phyloP scores from a whole-genome alignment of 2,797 vertebrate genomes.

The Crenuchus spilurus region DNA sequence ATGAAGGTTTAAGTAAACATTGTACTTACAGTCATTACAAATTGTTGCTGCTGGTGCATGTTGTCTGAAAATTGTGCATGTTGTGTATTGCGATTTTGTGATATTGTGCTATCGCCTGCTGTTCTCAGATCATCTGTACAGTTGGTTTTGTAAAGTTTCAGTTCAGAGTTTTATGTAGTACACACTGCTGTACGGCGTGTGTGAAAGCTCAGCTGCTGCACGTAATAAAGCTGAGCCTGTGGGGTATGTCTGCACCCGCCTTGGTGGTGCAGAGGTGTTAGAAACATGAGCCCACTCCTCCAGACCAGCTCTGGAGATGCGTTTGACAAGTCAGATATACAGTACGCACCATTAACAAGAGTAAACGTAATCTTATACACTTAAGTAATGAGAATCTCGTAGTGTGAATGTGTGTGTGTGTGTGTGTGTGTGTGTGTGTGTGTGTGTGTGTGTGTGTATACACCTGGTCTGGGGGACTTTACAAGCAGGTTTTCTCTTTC shows the following conservation, averaged over 20 bases:
- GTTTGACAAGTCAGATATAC: constrained; percentile 34
- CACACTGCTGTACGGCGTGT: not conserved
- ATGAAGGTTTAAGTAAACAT: too few relatives aligned
- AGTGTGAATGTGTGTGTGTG: constrained; percentile 1
- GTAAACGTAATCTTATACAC: constrained; percentile 31
- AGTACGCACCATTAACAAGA: constrained; percentile 13
- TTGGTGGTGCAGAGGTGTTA: constrained; percentile 15
- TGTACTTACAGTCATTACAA: too few relatives aligned
- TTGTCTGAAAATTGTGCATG: too few relatives aligned
- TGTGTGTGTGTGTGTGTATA: constrained; percentile 2
- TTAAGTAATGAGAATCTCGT: constrained; percentile 27
- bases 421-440: constrained; percentile 27
- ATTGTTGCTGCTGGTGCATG: too few relatives aligned
- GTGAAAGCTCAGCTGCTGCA: not conserved
- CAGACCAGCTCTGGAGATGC: constrained; percentile 19
- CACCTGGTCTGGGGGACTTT: not conserved
- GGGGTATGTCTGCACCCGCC: not conserved
- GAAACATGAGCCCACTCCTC: constrained; percentile 25
- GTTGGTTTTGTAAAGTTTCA: not conserved
- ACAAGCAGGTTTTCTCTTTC: not conserved
- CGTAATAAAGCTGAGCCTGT: constrained; percentile 2
- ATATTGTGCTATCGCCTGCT: too few relatives aligned
- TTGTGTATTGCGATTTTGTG: too few relatives aligned
- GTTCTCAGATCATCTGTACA: not conserved
- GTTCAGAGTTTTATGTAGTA: not conserved